These are phyloP conservation scores for Drosophila tsacasi DNA, from an alignment of 1,140 invertebrate species.

Conservation along the genomic window DNA sequence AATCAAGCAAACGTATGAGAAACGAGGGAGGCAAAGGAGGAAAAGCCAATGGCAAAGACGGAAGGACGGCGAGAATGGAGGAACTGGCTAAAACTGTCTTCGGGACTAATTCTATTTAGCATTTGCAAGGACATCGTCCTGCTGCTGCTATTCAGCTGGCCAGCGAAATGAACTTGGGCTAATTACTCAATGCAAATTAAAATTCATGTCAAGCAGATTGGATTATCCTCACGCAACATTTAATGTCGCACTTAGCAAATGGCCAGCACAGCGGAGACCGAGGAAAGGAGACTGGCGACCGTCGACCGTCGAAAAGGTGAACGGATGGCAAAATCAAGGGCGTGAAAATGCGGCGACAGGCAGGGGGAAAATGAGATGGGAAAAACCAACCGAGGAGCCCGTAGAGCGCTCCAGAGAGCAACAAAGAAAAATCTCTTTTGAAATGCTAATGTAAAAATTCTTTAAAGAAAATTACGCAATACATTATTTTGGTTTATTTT, in stretches of 20 bases:
- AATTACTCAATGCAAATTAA: constrained; percentile 84
- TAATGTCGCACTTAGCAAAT: constrained; percentile 78
- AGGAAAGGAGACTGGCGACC: background rate
- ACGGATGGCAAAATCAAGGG: constrained; percentile 50
- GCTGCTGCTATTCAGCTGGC: constrained; percentile 31
- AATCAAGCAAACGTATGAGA: constrained; percentile 76
- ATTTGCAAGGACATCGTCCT: constrained; percentile 58
- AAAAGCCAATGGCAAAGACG: constrained; percentile 15
- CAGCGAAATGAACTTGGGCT: constrained; percentile 78
- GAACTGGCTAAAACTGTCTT: constrained; percentile 52
- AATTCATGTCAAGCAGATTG: constrained; percentile 84
- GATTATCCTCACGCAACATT: constrained; percentile 83
- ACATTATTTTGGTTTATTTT: constrained; percentile 84
- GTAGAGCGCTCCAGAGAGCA: constrained; percentile 52
- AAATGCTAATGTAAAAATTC: constrained; percentile 84
- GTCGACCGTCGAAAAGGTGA: constrained; percentile 21
- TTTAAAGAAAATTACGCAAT: constrained; percentile 84
- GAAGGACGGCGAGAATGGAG: constrained; percentile 7
- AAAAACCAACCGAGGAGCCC: constrained; percentile 26
- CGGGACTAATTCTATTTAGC: constrained; percentile 77
- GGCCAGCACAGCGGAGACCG: constrained; percentile 29
- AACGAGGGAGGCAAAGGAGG: constrained; percentile 22
- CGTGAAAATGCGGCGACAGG: constrained; percentile 51
- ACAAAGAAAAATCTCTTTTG: constrained; percentile 77
- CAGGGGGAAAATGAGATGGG: constrained; percentile 30